phyloP scores from a whole-genome alignment of 2,888 invertebrate species.

The Cephus spinipes region DNA sequence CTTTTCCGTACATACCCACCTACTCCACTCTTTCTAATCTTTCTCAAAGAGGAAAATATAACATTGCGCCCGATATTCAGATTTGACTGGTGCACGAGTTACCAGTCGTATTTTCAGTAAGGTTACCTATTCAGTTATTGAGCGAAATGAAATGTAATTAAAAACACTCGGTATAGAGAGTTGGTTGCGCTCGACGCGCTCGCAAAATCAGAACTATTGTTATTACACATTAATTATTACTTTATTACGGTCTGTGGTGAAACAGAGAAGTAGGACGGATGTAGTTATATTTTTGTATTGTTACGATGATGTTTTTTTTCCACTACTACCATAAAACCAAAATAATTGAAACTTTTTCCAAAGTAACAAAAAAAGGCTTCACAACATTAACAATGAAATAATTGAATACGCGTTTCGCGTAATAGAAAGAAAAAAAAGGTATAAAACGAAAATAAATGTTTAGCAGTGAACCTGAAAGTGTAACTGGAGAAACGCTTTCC shows the following conservation, averaged over 20 bases:
- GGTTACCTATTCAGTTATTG: slow-evolving; percentile 19
- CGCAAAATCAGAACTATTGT: background rate
- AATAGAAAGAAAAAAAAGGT: too few relatives aligned
- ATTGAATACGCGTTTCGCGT: background rate
- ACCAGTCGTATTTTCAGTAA: background rate
- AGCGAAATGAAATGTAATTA: slow-evolving; percentile 20
- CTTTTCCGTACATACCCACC: too few relatives aligned
- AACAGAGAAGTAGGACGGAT: background rate
- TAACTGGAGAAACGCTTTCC: too few relatives aligned
- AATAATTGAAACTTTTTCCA: background rate
- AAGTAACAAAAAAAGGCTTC: too few relatives aligned
- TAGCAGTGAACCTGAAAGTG: too few relatives aligned
- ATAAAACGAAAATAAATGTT: too few relatives aligned
- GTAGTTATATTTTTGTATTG: background rate
- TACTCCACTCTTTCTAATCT: too few relatives aligned
- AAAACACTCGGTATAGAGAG: slow-evolving; percentile 5
- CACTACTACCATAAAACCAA: too few relatives aligned
- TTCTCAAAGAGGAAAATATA: too few relatives aligned
- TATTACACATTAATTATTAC: slow-evolving; percentile 14
- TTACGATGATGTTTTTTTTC: background rate
- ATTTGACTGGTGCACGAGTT: too few relatives aligned
- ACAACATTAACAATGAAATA: background rate
- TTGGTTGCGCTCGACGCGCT: background rate
- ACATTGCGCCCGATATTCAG: too few relatives aligned
- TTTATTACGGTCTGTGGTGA: background rate